phyloP scores from a whole-genome alignment of 2,888 invertebrate species.

The Drosophila glabriapex region DNA sequence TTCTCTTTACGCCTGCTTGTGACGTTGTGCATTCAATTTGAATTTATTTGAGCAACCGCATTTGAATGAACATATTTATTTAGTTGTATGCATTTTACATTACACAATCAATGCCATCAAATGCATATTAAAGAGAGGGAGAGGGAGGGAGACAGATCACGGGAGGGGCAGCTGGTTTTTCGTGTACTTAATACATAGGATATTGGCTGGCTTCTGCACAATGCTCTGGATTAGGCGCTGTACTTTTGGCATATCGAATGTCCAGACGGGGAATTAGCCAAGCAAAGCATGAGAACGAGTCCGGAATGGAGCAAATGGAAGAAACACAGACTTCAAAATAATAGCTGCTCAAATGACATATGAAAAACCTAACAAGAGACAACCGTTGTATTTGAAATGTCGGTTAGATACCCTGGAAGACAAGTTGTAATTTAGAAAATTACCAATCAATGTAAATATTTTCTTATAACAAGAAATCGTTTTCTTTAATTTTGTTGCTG shows the following conservation, averaged over 20 bases:
- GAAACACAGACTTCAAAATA: slow-evolving; percentile 48
- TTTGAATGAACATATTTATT: background rate
- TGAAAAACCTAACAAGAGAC: slow-evolving; percentile 12
- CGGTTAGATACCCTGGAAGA: background rate
- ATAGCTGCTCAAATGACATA: slow-evolving; percentile 60
- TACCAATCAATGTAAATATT: background rate
- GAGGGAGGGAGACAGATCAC: background rate
- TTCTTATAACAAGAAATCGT: background rate
- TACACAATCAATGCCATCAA: slow-evolving; percentile 7
- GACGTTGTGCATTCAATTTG: background rate
- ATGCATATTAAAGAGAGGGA: slow-evolving; percentile 14
- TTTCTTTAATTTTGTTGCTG: background rate
- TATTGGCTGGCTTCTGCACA: slow-evolving; percentile 44
- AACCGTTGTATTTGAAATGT: background rate
- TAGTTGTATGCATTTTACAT: slow-evolving; percentile 33
- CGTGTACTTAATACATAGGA: slow-evolving; percentile 44
- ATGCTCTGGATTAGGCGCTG: slow-evolving; percentile 27
- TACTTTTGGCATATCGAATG: slow-evolving; percentile 34
- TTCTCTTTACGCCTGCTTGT: too few species aligned
- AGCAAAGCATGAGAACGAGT: slow-evolving; percentile 2
- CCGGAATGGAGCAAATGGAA: background rate
- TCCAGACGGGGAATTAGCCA: slow-evolving; percentile 25
- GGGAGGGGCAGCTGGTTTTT: background rate
- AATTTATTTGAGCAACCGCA: background rate
- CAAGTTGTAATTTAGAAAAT: background rate